Percentiles rank a stretch among this genome's conserved stretches.
Evolutionary conservation across 2,797 vertebrate species (phyloP).

Genomic region (Myiotriccus ornatus): DNA sequence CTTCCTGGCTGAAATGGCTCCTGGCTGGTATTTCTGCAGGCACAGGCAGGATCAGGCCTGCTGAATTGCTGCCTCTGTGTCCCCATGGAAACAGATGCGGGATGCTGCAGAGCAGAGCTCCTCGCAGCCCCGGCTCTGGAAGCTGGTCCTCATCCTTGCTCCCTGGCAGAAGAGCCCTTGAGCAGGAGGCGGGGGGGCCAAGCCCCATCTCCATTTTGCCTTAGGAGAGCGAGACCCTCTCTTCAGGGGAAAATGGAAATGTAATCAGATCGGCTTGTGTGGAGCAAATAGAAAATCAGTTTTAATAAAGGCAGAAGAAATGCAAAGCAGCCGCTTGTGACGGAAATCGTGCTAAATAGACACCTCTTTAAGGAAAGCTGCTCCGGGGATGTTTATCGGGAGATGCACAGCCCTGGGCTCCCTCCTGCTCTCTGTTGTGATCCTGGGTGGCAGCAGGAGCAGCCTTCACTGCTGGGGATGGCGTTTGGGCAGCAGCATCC

Average conservation of each 20-base stretch:
- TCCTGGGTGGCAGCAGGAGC: background rate
- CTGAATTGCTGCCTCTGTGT: background rate
- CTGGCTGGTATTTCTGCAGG: background rate
- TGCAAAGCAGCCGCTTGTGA: slow-evolving; percentile 79
- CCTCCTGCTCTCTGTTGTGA: background rate
- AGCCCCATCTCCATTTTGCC: background rate
- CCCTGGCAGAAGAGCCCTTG: slow-evolving; percentile 34
- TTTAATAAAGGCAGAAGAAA: slow-evolving; percentile 82
- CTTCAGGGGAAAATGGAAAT: slow-evolving; percentile 79
- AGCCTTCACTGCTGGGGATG: fast-evolving
- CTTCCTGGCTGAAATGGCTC: fast-evolving
- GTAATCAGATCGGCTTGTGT: slow-evolving; percentile 80
- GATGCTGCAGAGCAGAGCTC: slow-evolving; percentile 12
- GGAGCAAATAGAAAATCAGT: slow-evolving; percentile 82
- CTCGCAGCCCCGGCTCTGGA: background rate
- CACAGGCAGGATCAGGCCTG: background rate
- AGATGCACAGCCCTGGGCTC: background rate
- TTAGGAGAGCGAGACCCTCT: slow-evolving; percentile 28
- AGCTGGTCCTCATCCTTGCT: background rate
- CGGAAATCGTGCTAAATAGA: slow-evolving; percentile 76
- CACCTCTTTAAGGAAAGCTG: slow-evolving; percentile 62
- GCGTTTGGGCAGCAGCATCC: fast-evolving
- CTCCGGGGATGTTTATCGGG: slow-evolving; percentile 41
- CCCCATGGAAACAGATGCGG: slow-evolving; percentile 62
- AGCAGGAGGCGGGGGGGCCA: background rate